These are phyloP conservation scores for Drosophila mercatorum DNA, from an alignment of 2,888 invertebrate species.

Conservation along the genomic window DNA sequence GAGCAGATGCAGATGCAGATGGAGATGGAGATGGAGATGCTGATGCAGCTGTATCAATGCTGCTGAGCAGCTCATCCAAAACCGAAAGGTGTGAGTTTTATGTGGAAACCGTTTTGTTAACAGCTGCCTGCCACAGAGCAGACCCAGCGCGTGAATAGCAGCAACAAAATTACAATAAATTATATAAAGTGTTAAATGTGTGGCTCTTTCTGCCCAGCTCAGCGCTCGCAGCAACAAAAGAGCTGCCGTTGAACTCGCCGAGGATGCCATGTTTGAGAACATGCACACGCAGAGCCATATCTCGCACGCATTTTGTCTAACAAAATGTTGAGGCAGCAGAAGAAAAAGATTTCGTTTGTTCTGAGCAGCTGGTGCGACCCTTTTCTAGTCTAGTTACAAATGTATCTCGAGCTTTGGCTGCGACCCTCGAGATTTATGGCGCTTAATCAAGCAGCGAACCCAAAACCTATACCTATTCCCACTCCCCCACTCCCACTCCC, in stretches of 20 bases:
- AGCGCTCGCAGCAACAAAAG: constrained; percentile 20
- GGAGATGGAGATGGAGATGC: constrained; percentile 2
- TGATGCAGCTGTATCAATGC: constrained; percentile 31
- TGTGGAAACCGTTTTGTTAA: constrained; percentile 80
- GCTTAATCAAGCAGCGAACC: constrained; percentile 67
- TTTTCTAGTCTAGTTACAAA: constrained; percentile 60
- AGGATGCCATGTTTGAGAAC: constrained; percentile 15
- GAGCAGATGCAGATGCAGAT: constrained; percentile 37
- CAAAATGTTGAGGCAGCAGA: constrained; percentile 55
- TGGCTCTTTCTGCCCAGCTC: constrained; percentile 8
- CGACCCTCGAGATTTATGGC: constrained; percentile 71
- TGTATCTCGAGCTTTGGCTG: constrained; percentile 45
- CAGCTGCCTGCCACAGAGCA: constrained; percentile 58
- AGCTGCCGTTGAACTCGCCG: constrained; percentile 38
- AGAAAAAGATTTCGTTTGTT: constrained; percentile 48
- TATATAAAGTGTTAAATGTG: constrained; percentile 80
- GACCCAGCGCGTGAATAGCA: constrained; percentile 47
- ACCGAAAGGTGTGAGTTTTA: constrained; percentile 74
- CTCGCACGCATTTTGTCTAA: constrained; percentile 49
- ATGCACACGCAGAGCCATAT: constrained; percentile 9
- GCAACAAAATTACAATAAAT: constrained; percentile 72
- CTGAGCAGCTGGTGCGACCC: constrained; percentile 52
- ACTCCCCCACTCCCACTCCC: neutral
- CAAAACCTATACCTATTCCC: constrained; percentile 20
- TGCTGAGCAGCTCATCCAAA: constrained; percentile 21